Percentiles rank a stretch among this genome's conserved stretches.
These are phyloP conservation scores for Amphipyra berbera DNA, from an alignment of 2,888 invertebrate genomes.

Conservation along the genomic window DNA sequence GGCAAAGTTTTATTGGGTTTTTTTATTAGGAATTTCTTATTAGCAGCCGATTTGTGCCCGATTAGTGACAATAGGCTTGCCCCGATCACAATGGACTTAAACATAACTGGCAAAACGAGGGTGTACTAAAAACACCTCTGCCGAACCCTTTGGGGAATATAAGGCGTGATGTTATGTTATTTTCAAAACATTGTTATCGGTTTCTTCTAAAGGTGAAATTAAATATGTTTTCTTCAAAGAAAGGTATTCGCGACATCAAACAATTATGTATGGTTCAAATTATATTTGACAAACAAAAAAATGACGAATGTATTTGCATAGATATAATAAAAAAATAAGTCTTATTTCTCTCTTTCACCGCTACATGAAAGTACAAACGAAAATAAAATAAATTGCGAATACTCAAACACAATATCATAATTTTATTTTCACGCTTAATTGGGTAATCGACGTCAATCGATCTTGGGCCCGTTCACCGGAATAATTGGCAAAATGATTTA, in stretches of 20 bases:
- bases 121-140: no score
- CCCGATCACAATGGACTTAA: no score
- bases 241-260: neutral
- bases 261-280: neutral
- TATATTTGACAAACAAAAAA: no score
- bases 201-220: neutral
- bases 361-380: neutral
- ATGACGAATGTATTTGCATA: no score
- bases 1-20: no score
- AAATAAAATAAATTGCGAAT: neutral
- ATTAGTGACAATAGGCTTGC: no score
- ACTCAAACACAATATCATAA: neutral
- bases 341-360: neutral
- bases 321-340: neutral
- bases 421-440: constrained; percentile 9
- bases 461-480: neutral
- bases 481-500: constrained; percentile 4
- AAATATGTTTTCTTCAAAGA: neutral
- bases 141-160: no score
- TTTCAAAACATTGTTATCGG: no score
- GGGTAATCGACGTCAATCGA: constrained; percentile 1
- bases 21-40: no score
- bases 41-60: no score
- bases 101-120: no score
- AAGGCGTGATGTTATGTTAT: no score